Conservation (phyloP, 1,140 invertebrate species). For the Nephotettix cincticeps region DNA sequence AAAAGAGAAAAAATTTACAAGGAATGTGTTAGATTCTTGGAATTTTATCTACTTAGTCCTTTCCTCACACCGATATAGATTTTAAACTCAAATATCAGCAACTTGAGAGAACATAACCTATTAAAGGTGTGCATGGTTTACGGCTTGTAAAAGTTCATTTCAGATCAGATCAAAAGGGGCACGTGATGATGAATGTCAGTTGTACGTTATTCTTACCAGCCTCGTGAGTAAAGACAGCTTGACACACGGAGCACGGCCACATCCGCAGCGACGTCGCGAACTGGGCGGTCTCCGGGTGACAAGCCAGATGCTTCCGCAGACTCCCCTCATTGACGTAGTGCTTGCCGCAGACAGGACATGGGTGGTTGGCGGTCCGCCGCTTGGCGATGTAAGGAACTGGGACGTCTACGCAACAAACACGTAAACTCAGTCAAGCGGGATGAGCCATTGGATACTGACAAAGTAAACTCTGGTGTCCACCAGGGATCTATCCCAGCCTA, state of each 20-base stretch:
- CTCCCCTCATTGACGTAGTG: slow-evolving; percentile 94
- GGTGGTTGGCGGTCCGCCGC: slow-evolving; percentile 88
- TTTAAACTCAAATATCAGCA: too few species aligned
- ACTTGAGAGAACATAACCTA: too few species aligned
- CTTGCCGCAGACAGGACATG: slow-evolving; percentile 91
- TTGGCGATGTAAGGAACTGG: slow-evolving; percentile 72
- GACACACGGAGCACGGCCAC: slow-evolving; percentile 93
- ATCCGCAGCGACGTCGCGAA: slow-evolving; percentile 82
- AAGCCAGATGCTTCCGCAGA: slow-evolving; percentile 86
- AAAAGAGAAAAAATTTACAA: too few species aligned
- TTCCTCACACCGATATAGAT: too few species aligned
- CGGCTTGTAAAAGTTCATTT: too few species aligned
- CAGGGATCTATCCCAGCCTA: too few species aligned
- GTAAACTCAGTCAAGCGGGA: neutral
- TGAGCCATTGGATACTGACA: neutral
- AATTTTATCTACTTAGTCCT: too few species aligned
- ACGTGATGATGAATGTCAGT: too few species aligned
- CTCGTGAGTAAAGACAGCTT: slow-evolving; percentile 92
- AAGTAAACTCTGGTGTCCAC: too few species aligned
- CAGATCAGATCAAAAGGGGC: too few species aligned
- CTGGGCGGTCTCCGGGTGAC: slow-evolving; percentile 87
- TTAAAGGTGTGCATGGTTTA: too few species aligned
- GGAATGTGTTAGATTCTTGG: too few species aligned
- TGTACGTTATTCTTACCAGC: slow-evolving; percentile 67
- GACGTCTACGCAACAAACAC: slow-evolving; percentile 20